Percentiles rank a stretch among this genome's conserved stretches.
Evolutionary conservation across 2,113 vertebrate genomes (phyloP).

Genomic region (Cyanistes caeruleus): DNA sequence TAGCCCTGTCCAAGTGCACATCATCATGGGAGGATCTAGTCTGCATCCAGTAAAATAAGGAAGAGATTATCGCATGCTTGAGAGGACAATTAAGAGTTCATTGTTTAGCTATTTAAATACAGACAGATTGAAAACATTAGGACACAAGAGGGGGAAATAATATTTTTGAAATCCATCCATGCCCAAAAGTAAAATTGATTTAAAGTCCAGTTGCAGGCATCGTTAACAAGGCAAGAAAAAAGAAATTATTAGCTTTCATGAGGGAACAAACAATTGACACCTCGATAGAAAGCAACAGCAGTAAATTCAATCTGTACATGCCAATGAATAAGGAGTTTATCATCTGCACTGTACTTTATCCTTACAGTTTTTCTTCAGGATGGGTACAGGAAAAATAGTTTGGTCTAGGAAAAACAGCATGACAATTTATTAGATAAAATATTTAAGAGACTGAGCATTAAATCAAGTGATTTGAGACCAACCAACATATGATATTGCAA

Average conservation of each 20-base stretch:
- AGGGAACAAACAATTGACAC: neutral
- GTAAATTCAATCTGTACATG: neutral
- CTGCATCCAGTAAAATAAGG: neutral
- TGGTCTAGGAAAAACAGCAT: neutral
- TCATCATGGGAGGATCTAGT: neutral
- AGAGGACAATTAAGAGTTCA: neutral
- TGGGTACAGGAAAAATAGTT: neutral
- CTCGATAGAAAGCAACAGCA: neutral
- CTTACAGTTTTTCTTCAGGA: neutral
- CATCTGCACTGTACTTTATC: neutral
- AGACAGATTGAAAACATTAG: neutral
- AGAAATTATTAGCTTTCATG: neutral
- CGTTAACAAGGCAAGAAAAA: neutral
- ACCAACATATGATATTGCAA: rapidly evolving
- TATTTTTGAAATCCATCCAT: neutral
- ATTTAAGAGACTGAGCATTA: neutral
- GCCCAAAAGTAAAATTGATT: neutral
- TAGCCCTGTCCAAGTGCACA: neutral
- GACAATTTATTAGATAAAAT: neutral
- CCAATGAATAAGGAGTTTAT: neutral
- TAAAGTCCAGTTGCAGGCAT: neutral
- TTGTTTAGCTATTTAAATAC: constrained; percentile 9
- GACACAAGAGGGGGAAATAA: neutral
- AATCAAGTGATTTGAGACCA: neutral
- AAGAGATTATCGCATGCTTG: neutral